phyloP scores from a whole-genome alignment of 1,140 invertebrate species.

The Eueides isabella region DNA sequence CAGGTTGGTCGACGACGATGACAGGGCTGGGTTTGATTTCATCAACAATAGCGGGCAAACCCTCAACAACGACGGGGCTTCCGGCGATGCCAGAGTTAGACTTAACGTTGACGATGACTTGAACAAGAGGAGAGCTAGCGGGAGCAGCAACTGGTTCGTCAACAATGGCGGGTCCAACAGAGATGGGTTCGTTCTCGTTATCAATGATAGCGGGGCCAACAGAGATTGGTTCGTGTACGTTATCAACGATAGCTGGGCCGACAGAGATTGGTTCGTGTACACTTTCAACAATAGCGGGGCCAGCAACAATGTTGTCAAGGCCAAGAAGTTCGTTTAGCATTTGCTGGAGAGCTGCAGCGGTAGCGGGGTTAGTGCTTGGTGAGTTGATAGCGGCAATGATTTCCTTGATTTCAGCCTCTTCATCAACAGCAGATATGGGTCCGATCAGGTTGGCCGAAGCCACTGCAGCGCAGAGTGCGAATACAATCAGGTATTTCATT shows the following conservation, averaged over 20 bases:
- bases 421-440: slow-evolving; percentile 31
- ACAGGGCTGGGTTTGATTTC: background rate
- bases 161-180: slow-evolving; percentile 43
- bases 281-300: no score
- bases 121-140: slow-evolving; percentile 52
- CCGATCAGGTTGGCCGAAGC: slow-evolving; percentile 51
- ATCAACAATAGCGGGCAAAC: slow-evolving; percentile 5
- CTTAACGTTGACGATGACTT: slow-evolving; percentile 65
- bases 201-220: slow-evolving; percentile 39
- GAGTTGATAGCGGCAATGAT: slow-evolving; percentile 66
- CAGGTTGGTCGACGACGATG: slow-evolving; percentile 25
- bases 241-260: slow-evolving; percentile 30
- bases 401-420: slow-evolving; percentile 49
- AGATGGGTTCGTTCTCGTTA: slow-evolving; percentile 22
- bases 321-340: slow-evolving; percentile 45
- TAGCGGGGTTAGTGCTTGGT: slow-evolving; percentile 66
- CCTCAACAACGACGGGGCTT: slow-evolving; percentile 24
- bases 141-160: slow-evolving; percentile 37
- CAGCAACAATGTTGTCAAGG: background rate
- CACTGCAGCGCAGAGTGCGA: slow-evolving; percentile 57
- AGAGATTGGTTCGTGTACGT: slow-evolving; percentile 30
- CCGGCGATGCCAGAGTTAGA: slow-evolving; percentile 25
- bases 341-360: slow-evolving; percentile 54
- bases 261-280: slow-evolving; percentile 32
- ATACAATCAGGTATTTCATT: slow-evolving; percentile 64